phyloP scores from a whole-genome alignment of 1,140 invertebrate genomes.

The Pygmarrhopalites habei region DNA sequence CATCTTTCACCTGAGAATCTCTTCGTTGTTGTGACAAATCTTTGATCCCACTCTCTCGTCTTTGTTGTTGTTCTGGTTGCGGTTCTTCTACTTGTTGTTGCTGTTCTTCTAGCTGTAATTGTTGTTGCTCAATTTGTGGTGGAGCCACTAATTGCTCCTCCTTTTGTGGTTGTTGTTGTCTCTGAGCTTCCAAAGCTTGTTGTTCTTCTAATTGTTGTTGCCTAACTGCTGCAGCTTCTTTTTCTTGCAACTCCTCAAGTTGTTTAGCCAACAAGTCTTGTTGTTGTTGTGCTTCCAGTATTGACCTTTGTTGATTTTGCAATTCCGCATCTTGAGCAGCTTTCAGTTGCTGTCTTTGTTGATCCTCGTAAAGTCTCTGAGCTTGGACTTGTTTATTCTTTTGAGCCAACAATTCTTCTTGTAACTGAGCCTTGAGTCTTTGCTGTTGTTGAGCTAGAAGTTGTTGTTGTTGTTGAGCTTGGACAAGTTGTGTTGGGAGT shows the following conservation, averaged over 20 bases:
- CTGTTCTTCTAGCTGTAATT: no score
- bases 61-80: no score
- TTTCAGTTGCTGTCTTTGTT: conserved; percentile 13
- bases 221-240: not conserved
- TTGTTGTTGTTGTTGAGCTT: conserved; percentile 25
- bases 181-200: not conserved
- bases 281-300: not conserved
- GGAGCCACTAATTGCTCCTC: no score
- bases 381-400: conserved; percentile 12
- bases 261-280: not conserved
- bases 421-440: conserved; percentile 18
- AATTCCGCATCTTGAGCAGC: conserved; percentile 11
- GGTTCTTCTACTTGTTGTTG: no score
- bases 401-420: conserved; percentile 11
- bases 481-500: conserved; percentile 12
- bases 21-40: no score
- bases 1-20: no score
- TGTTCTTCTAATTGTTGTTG: not conserved
- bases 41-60: no score
- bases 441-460: conserved; percentile 19
- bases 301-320: not conserved
- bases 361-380: not conserved
- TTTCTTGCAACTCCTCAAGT: not conserved
- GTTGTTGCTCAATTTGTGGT: no score
- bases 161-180: not conserved